Base-by-base conservation (phyloP, 23 tunicate genomes). In the Trididemnum clinides region DNA sequence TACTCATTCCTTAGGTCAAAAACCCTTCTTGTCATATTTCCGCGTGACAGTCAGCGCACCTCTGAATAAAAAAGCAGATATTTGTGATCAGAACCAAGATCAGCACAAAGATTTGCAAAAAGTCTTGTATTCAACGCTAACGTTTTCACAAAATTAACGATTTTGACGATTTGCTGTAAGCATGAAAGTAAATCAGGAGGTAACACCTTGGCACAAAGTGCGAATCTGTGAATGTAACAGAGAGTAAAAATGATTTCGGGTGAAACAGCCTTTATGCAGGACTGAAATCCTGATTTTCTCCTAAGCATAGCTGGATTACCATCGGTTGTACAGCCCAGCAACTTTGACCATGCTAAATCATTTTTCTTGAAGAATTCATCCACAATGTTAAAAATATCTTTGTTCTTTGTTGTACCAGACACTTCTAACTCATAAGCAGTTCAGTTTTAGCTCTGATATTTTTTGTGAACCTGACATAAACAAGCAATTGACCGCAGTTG, bases 141-240 rank as follows among this genome's bases (percentile, higher is more conserved):
- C 29, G 89, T 76, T 85, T 85, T 85, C 21, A 85, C 72, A 33
- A 87, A 38, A 35, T 70, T 49, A 33, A 82, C 86, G 34, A 86
- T 37, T 77, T 70, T 49, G 25, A 82, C 86, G 34, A 86, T 37
- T 77, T 38, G 33, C 74, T 65, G 82, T 44, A 87, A 87, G 85
- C 90, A 87, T 64, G 66, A 63, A 50, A 79, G 2, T 31, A 87
- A 21, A 64, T 64, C 66, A 31, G 85, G 28, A 64, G 90, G 90
- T 44, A 87, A 71, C 84, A 87, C 85, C 34, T 87, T 79, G 49
- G 90, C 79, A 82, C 90, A 87, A 64, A 87, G 85, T 32, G 90
- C 90, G 32, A 87, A 87, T 78, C 90, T 87, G 57, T 87, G 90
- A 27, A 87, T 87, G 57, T 78, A 87, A 44, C 90, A 87, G 50